A percentile compares a stretch with the other conserved stretches of the same genome.
Evolutionary conservation across 2,888 invertebrate genomes (phyloP).

Genomic region (Alsophila aescularia): DNA sequence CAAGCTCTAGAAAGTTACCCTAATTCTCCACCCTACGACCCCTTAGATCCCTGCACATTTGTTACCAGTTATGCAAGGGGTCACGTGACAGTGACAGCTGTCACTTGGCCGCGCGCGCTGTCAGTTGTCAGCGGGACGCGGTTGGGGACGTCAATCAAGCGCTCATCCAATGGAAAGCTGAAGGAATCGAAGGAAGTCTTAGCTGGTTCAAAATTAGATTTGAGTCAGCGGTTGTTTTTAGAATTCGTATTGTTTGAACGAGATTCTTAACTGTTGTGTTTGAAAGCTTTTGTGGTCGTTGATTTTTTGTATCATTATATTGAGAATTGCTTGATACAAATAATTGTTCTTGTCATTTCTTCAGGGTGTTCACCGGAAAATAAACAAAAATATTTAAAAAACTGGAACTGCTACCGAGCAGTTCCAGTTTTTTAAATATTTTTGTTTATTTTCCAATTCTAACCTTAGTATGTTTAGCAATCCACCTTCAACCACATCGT

Average conservation of each 20-base stretch:
- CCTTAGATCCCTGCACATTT: slow-evolving; percentile 44
- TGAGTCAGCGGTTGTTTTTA: slow-evolving; percentile 22
- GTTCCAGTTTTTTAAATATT: too few relatives aligned
- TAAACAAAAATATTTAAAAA: too few relatives aligned
- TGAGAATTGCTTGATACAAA: too few relatives aligned
- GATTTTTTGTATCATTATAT: slow-evolving; percentile 2
- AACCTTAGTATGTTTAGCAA: too few relatives aligned
- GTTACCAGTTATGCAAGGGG: slow-evolving; percentile 46
- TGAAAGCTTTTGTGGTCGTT: slow-evolving; percentile 18
- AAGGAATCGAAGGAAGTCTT: slow-evolving; percentile 32
- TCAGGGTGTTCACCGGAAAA: too few relatives aligned
- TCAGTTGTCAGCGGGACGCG: slow-evolving; percentile 43
- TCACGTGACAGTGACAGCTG: slow-evolving; percentile 61
- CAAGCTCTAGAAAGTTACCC: slow-evolving; percentile 9
- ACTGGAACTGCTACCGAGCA: too few relatives aligned
- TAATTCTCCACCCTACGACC: slow-evolving; percentile 25
- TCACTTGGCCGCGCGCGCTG: slow-evolving; percentile 49
- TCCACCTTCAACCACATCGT: too few relatives aligned
- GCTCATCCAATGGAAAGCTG: slow-evolving; percentile 34
- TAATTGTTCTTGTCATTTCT: too few relatives aligned
- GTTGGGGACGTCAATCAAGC: slow-evolving; percentile 54
- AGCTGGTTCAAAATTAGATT: slow-evolving; percentile 15
- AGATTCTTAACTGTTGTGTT: slow-evolving; percentile 11
- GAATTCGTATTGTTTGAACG: slow-evolving; percentile 17
- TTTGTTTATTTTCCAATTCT: too few relatives aligned